Evolutionary conservation across 1,140 invertebrate species (phyloP), one percentile per base, ranked within the genome.

Genomic region (Lepidurus arcticus): DNA sequence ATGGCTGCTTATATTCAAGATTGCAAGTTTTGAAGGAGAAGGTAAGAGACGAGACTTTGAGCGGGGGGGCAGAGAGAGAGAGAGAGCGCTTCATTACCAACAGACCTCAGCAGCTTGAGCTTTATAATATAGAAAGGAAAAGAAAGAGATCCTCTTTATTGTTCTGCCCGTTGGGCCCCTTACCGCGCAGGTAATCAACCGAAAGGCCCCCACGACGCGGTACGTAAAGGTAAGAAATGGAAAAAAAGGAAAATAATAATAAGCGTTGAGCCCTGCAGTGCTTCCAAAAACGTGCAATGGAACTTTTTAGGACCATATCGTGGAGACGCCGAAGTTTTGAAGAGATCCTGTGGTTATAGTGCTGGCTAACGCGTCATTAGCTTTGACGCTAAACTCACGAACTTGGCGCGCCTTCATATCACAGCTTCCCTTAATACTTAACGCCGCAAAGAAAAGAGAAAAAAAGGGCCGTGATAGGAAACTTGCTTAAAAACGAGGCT

Each of bases 181-280:
- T 65, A 9, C 53, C 53, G 53, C 53, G 53, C 53, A 65, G 53
- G 53, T 65, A 65, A 65, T 65, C 53, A 65, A 65, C 53, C 53
- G 53, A 65, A 21, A 65, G 53, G 53, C 53, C 13, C 53, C 53
- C 16, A 65, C 53, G 53, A 65, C 53, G 53, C 21, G 53, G 53
- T 65, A 65, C 53, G 53, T 16, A 9, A 65, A 65, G 21, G 53
- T 65, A 65, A 65, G 21, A 65, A 65, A 21, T 65, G 21, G 34
- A 65, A 65, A 65, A n/a, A 65, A 65, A 65, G 53, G 53, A 65
- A n/a, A 65, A 65, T 65, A 65, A 65, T 65, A 65, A 65, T 65
- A 34, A 34, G 34, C 34, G 53, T 65, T 65, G 53, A 65, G 21
- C 53, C 53, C 53, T 65, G 53, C 53, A 21, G 53, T 65, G 53